Conservation (phyloP, 2,888 invertebrate genomes). For the Belgica antarctica region DNA sequence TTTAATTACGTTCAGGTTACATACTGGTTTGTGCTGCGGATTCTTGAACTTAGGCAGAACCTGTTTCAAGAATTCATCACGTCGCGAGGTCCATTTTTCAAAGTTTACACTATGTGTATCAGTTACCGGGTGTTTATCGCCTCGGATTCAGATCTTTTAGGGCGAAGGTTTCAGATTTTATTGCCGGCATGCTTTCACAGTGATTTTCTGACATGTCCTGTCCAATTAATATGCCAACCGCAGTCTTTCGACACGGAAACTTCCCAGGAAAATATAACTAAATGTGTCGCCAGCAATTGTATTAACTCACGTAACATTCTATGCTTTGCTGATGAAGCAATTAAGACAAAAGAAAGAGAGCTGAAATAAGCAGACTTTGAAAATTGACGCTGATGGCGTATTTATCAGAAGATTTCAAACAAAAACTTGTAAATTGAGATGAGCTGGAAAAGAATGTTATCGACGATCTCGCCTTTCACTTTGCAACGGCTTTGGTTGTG, state of each 20-base stretch:
- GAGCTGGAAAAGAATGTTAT: background rate
- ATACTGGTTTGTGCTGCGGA: conserved; percentile 15
- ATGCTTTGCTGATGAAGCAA: background rate
- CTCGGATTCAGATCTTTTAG: background rate
- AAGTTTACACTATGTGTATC: conserved; percentile 1
- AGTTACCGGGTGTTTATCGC: background rate
- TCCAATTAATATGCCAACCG: too few species aligned
- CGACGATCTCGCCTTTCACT: too few species aligned
- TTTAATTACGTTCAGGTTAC: conserved; percentile 1
- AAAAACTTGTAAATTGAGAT: background rate
- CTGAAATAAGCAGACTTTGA: too few species aligned
- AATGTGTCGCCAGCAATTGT: background rate
- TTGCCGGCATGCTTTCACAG: too few species aligned
- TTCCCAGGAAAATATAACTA: too few species aligned
- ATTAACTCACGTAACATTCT: background rate
- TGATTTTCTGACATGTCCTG: too few species aligned
- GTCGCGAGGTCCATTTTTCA: background rate
- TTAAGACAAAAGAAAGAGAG: background rate
- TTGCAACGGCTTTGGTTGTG: too few species aligned
- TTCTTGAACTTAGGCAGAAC: background rate
- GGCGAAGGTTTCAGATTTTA: too few species aligned
- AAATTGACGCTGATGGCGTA: too few species aligned
- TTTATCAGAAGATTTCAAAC: background rate
- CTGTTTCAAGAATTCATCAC: conserved; percentile 8
- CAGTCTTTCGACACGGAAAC: too few species aligned